phyloP scores from a whole-genome alignment of 1,140 invertebrate genomes.

The Saccostrea glomerata region DNA sequence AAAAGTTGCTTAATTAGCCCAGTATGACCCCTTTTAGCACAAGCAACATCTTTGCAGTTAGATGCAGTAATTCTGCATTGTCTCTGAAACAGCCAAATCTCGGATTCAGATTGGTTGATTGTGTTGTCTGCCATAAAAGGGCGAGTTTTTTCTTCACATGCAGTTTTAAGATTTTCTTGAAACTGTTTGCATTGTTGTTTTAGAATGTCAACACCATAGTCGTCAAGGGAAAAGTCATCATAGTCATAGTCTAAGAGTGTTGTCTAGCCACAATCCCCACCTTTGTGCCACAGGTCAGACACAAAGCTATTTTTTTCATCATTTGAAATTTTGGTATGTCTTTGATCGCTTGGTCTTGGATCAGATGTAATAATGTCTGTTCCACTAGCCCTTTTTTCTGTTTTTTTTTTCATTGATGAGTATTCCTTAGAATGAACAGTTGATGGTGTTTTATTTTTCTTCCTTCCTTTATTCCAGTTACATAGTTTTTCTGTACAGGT shows the following conservation, averaged over 20 bases:
- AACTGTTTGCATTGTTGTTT: no score
- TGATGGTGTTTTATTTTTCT: neutral
- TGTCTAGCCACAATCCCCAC: conserved; percentile 10
- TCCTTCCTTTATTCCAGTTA: no score
- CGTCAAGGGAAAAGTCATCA: conserved; percentile 13
- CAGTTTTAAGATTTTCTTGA: no score
- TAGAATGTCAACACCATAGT: no score
- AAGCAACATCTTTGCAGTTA: neutral
- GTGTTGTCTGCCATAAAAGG: no score
- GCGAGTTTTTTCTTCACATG: no score
- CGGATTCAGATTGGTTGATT: no score
- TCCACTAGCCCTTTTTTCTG: neutral
- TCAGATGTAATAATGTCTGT: neutral
- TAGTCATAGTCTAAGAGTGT: neutral
- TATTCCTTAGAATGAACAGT: neutral
- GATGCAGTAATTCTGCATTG: conserved; percentile 24
- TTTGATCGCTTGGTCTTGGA: neutral
- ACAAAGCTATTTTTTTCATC: no score
- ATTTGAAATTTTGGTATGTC: no score
- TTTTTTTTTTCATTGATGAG: neutral
- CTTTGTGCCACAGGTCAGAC: neutral
- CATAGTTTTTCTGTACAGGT: conserved; percentile 21
- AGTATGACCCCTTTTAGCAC: neutral
- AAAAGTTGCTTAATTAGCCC: neutral
- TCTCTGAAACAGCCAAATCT: no score